These are phyloP conservation scores for Chironex yamaguchii DNA, from an alignment of 30 jellyfish, hydroid and myxozoan species.

Conservation along the genomic window DNA sequence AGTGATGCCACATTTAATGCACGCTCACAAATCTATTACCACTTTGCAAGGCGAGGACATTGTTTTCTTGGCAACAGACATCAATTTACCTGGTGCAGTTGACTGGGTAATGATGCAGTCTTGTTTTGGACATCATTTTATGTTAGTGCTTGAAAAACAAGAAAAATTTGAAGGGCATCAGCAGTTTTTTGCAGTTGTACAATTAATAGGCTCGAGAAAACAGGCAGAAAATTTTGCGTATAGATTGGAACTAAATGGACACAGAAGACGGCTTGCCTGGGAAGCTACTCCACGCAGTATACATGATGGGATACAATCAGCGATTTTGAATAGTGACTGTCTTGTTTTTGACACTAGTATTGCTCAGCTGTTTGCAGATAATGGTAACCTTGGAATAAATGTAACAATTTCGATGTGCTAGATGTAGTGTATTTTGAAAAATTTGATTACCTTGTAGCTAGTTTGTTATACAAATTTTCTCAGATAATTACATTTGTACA, in stretches of 20 bases:
- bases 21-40: conserved; percentile 95
- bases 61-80: conserved; percentile 96
- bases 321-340: conserved; percentile 95
- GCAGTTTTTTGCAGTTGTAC: conserved; percentile 98
- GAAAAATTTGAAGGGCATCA: conserved; percentile 98
- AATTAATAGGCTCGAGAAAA: conserved; percentile 90
- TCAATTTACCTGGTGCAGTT: conserved; percentile 97
- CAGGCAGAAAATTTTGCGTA: conserved; percentile 99
- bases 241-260: conserved; percentile 96
- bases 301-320: conserved; percentile 97
- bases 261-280: conserved; percentile 97
- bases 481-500: background rate
- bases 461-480: background rate
- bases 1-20: conserved; percentile 97
- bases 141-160: conserved; percentile 95
- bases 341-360: conserved; percentile 97
- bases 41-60: conserved; percentile 98
- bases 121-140: conserved; percentile 97
- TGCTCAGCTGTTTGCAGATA: conserved; percentile 96
- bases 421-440: background rate
- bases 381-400: conserved; percentile 94
- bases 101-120: conserved; percentile 99
- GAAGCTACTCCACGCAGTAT: conserved; percentile 99
- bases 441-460: background rate
- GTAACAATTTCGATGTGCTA: conserved; percentile 94